Percentiles rank a stretch among this genome's conserved stretches.
These are phyloP conservation scores for Elgaria multicarinata DNA, from an alignment of 2,113 vertebrate genomes.

Conservation along the genomic window DNA sequence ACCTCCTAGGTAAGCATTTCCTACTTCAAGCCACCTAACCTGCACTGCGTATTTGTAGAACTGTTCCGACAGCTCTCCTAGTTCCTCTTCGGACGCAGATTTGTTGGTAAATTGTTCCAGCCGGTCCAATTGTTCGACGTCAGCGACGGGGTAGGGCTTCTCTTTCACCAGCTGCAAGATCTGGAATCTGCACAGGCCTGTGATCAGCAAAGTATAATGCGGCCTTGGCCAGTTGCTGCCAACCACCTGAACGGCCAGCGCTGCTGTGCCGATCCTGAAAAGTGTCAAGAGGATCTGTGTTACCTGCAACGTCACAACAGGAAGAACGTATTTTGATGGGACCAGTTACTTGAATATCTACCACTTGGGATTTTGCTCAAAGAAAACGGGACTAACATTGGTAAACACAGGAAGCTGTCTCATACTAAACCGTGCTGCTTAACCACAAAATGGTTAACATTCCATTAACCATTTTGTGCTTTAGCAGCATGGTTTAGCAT, in stretches of 20 bases:
- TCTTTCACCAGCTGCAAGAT: slow-evolving; percentile 87
- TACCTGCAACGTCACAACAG: background rate
- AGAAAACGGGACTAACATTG: background rate
- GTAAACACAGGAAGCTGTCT: too few relatives aligned
- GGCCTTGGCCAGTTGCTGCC: slow-evolving; percentile 99
- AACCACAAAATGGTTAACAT: too few relatives aligned
- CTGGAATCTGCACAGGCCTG: slow-evolving; percentile 92
- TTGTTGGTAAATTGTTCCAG: slow-evolving; percentile 86
- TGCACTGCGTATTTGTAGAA: slow-evolving; percentile 94
- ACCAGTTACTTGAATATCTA: background rate
- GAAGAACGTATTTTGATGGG: background rate
- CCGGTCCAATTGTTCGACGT: slow-evolving; percentile 93
- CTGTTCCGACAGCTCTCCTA: slow-evolving; percentile 87
- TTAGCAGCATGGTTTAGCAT: too few relatives aligned
- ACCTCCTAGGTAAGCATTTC: background rate
- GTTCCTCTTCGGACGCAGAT: slow-evolving; percentile 77
- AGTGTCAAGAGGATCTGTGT: background rate
- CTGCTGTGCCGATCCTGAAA: slow-evolving; percentile 93
- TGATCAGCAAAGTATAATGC: slow-evolving; percentile 93
- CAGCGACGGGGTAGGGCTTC: slow-evolving; percentile 88
- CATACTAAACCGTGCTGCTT: too few relatives aligned
- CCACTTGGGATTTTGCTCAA: background rate
- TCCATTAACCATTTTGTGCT: too few relatives aligned
- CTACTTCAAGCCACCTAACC: slow-evolving; percentile 68
- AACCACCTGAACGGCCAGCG: slow-evolving; percentile 93